Evolutionary conservation across 1,140 invertebrate genomes (phyloP), one percentile per base, ranked within the genome.

Genomic region (Dufourea novaeangliae): DNA sequence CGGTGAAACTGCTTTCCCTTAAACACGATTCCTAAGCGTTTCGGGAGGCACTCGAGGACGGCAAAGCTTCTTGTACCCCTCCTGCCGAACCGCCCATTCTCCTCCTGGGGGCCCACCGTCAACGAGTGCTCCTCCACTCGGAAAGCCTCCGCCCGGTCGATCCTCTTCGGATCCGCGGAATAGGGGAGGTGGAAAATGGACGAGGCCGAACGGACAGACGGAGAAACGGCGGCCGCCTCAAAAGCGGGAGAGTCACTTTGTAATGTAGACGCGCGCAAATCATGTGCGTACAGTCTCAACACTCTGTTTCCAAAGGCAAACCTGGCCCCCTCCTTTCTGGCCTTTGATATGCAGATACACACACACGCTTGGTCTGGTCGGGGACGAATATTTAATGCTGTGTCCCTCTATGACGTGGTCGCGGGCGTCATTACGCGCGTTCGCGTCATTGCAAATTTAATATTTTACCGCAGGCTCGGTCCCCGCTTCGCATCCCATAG

Each of bases 331-430:
- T 5, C 29, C 29, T 52, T 56, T 57, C 57, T 37, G 57, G 46
- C 64, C 81, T 83, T 83, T 83, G 82, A 79, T 54, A 83, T 83
- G 80, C 69, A 74, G 82, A 83, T 83, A 57, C 76, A 66, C 29
- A 14, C 20, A 5, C 44, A 2, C 41, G 37, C 10, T 20, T 14
- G 20, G 6, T 1, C 44, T 27, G 11, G 32, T 27, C 39, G 27
- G 14, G 12, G 14, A 46, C 50, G 72, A 68, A 76, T 75, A 75
- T 69, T 75, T 68, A 37, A 46, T 32, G 41, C 5, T 10, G 59
- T 10, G 59, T 29, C 20, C 25, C 34, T 10, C 6, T 32, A 17
- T 39, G n/a, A 0, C 27, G 14, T 20, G 37, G 11, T 12, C 32
- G n/a, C n/a, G 25, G 50, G 12, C 22, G 57, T 29, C 44, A n/a